Conservation (phyloP, 2,888 invertebrate genomes). For the Labia minor region DNA sequence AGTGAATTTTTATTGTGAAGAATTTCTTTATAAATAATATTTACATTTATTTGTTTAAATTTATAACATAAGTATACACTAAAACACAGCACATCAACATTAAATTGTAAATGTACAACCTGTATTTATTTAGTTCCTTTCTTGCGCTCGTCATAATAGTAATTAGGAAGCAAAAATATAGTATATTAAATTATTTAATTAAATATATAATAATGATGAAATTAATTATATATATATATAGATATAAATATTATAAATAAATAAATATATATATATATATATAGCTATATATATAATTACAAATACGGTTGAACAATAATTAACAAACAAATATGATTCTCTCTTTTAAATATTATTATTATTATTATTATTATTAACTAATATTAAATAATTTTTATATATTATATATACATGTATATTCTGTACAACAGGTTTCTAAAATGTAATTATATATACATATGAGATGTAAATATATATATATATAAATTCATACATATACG, state of each 20-base stretch:
- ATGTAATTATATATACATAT: background rate
- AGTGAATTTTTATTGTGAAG: background rate
- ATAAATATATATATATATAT: no score
- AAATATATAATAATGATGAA: no score
- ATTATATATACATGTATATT: background rate
- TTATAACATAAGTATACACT: conserved; percentile 7
- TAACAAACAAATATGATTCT: background rate
- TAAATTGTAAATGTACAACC: background rate
- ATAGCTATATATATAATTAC: background rate
- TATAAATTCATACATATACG: background rate
- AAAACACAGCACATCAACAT: conserved; percentile 8
- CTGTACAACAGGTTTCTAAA: background rate
- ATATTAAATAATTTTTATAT: background rate
- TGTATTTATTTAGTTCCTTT: background rate
- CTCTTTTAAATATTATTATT: background rate
- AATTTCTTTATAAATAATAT: conserved; percentile 1
- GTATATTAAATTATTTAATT: background rate
- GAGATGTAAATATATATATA: background rate
- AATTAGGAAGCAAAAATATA: conserved; percentile 2
- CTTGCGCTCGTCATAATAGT: background rate
- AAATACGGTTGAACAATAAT: background rate
- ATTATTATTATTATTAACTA: background rate
- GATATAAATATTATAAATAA: no score
- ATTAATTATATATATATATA: no score
- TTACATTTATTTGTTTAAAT: background rate